A percentile compares a stretch with the other conserved stretches of the same genome.
Evolutionary conservation across 2,797 vertebrate species (phyloP).

Genomic region (Gadopsis bispinosus): DNA sequence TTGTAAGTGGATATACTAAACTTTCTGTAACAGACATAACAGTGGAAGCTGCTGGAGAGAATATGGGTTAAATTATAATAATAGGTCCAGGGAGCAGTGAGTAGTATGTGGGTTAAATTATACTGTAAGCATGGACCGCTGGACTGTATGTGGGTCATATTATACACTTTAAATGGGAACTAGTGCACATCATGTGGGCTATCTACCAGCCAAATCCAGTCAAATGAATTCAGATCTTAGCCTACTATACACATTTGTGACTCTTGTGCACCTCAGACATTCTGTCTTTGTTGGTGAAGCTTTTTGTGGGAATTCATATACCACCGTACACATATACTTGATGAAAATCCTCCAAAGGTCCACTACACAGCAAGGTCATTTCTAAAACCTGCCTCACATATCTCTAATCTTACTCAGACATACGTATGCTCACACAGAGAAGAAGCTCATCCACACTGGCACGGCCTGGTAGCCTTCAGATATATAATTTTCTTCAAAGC

Average conservation of each 20-base stretch:
- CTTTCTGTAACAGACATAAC: slow-evolving; percentile 7
- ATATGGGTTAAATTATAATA: slow-evolving; percentile 58
- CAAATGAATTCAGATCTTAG: slow-evolving; percentile 33
- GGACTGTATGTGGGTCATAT: slow-evolving; percentile 56
- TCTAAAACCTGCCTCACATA: slow-evolving; percentile 70
- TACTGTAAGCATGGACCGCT: slow-evolving; percentile 45
- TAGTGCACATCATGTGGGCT: slow-evolving; percentile 33
- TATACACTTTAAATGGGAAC: slow-evolving; percentile 47
- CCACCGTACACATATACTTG: slow-evolving; percentile 11
- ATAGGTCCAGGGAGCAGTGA: slow-evolving; percentile 37
- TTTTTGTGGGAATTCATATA: slow-evolving; percentile 48
- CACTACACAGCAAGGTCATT: slow-evolving; percentile 74
- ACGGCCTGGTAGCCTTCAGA: slow-evolving; percentile 69
- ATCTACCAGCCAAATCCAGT: slow-evolving; percentile 32
- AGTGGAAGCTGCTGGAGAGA: slow-evolving; percentile 19
- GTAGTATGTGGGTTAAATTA: slow-evolving; percentile 57
- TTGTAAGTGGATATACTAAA: slow-evolving; percentile 4
- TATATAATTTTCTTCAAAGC: slow-evolving; percentile 86
- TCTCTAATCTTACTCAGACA: slow-evolving; percentile 62
- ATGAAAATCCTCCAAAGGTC: slow-evolving; percentile 47
- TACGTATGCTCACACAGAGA: slow-evolving; percentile 40
- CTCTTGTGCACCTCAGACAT: slow-evolving; percentile 13
- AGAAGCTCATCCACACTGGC: slow-evolving; percentile 47
- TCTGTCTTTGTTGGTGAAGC: slow-evolving; percentile 46
- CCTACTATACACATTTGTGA: neutral